Evolutionary conservation across 2,113 vertebrate species (phyloP).

Genomic region (Poeciliopsis occidentalis): DNA sequence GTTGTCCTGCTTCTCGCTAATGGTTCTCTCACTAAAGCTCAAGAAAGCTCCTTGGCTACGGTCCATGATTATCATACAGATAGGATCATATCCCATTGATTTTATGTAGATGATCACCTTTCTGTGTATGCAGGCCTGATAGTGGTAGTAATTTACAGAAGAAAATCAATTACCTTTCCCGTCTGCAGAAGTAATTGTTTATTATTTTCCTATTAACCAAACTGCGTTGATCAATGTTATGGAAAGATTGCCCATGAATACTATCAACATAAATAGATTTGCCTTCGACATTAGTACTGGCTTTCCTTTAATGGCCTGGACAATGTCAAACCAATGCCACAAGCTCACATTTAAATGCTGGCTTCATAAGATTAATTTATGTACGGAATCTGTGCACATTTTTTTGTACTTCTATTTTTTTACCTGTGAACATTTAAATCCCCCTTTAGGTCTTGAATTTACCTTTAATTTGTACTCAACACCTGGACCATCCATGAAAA

Average conservation of each 20-base stretch:
- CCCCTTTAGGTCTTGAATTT: not conserved
- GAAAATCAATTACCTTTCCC: constrained; percentile 97
- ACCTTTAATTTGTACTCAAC: not conserved
- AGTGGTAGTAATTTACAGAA: constrained; percentile 94
- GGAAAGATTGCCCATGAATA: constrained; percentile 93
- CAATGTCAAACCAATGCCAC: constrained; percentile 96
- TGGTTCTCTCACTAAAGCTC: constrained; percentile 26
- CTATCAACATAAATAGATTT: constrained; percentile 98
- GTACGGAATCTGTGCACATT: not conserved
- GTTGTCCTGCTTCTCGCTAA: constrained; percentile 13
- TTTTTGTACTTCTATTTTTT: not conserved
- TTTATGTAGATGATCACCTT: constrained; percentile 99
- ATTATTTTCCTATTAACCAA: constrained; percentile 99
- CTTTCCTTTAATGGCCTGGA: constrained; percentile 93
- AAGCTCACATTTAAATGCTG: constrained; percentile 66
- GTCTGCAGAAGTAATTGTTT: constrained; percentile 98
- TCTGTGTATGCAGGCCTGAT: constrained; percentile 93
- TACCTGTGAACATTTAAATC: not conserved
- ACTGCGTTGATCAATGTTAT: constrained; percentile 97
- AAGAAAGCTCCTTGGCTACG: constrained; percentile 66
- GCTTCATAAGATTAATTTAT: constrained; percentile 13
- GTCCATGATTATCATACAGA: constrained; percentile 88
- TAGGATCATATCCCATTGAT: constrained; percentile 93
- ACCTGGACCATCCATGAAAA: not conserved
- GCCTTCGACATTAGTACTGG: constrained; percentile 86